phyloP scores from a whole-genome alignment of 2,888 invertebrate genomes.

The Polylopha cassiicola region DNA sequence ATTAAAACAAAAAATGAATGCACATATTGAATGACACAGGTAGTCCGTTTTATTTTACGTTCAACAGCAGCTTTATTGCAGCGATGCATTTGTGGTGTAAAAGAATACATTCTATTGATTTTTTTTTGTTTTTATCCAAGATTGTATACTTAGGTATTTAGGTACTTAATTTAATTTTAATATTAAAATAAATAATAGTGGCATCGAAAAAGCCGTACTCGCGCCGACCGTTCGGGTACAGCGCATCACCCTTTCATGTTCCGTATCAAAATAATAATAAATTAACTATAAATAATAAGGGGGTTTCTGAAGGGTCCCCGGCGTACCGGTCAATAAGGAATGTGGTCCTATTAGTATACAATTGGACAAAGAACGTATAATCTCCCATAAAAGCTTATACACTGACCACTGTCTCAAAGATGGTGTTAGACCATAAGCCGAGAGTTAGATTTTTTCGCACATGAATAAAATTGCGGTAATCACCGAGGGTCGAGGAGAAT shows the following conservation, averaged over 20 bases:
- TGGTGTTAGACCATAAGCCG: conserved; percentile 74
- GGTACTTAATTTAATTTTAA: too few species aligned
- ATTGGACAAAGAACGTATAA: conserved; percentile 48
- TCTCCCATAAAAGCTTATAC: conserved; percentile 66
- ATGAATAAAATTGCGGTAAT: conserved; percentile 52
- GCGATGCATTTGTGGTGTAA: too few species aligned
- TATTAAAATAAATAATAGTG: conserved; percentile 10
- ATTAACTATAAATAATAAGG: conserved; percentile 71
- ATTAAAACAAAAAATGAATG: too few species aligned
- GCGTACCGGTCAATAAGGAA: conserved; percentile 68
- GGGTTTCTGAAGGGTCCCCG: conserved; percentile 43
- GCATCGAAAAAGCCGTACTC: too few species aligned
- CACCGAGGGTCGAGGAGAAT: too few species aligned
- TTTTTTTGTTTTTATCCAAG: too few species aligned
- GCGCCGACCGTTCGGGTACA: conserved; percentile 2
- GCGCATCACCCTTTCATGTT: conserved; percentile 60
- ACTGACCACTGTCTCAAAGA: conserved; percentile 60
- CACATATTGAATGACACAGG: too few species aligned
- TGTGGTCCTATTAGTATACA: conserved; percentile 72
- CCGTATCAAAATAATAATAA: conserved; percentile 75
- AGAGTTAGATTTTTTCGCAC: conserved; percentile 59
- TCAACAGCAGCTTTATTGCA: too few species aligned
- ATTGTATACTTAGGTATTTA: too few species aligned
- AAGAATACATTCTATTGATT: too few species aligned
- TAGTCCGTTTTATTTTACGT: too few species aligned